Conservation (phyloP, 2,888 invertebrate species). For the Elegia similella region DNA sequence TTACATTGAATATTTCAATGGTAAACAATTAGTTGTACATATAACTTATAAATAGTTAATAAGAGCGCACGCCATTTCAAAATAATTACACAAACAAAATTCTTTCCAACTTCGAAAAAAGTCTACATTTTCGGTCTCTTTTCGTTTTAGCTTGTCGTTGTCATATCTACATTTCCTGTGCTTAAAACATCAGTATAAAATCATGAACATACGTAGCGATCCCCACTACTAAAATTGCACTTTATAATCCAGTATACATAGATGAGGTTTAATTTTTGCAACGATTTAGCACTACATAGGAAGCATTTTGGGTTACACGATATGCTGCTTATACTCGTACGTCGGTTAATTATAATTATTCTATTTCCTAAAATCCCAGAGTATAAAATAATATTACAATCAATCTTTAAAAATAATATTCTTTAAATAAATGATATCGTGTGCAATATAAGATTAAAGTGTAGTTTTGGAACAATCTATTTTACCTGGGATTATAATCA, state of each 20-base stretch:
- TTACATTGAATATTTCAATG: no score
- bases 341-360: conserved; percentile 17
- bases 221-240: conserved; percentile 39
- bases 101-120: not conserved
- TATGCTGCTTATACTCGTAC: conserved; percentile 26
- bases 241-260: conserved; percentile 41
- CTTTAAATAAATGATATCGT: not conserved
- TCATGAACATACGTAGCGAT: conserved; percentile 38
- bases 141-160: conserved; percentile 3
- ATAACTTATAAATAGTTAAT: no score
- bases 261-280: conserved; percentile 25
- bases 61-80: not conserved
- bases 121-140: not conserved
- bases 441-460: not conserved
- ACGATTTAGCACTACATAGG: conserved; percentile 56
- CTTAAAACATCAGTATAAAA: conserved; percentile 27
- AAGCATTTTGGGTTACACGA: conserved; percentile 49
- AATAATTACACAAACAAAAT: not conserved
- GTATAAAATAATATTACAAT: not conserved
- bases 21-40: no score
- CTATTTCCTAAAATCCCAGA: conserved; percentile 3
- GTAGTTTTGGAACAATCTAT: not conserved
- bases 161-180: not conserved
- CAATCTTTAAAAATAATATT: not conserved
- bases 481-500: not conserved